Percentiles rank a stretch among this genome's conserved stretches.
Conservation (phyloP, 2,888 invertebrate species). For the Platynereis dumerilii region DNA sequence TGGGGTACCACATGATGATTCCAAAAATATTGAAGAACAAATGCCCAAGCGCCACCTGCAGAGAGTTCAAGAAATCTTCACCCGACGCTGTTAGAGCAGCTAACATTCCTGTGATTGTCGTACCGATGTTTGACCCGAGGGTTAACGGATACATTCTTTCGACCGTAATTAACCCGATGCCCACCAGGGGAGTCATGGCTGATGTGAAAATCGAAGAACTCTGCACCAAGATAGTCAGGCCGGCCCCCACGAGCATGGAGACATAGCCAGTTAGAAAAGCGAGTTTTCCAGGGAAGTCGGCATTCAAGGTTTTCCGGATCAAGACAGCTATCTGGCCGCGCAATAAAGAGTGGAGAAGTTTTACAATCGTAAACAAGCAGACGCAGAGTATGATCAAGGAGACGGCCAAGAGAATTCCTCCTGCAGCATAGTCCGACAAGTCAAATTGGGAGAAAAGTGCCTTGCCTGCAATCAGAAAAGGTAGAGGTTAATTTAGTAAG, state of each 20-base stretch:
- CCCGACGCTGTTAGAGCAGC: constrained; percentile 47
- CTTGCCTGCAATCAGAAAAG: not conserved
- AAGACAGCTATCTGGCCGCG: constrained; percentile 47
- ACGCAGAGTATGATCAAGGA: constrained; percentile 64
- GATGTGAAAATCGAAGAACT: constrained; percentile 55
- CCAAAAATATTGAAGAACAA: constrained; percentile 68
- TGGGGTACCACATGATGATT: constrained; percentile 67
- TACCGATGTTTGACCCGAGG: constrained; percentile 53
- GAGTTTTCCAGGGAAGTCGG: constrained; percentile 52
- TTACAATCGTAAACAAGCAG: constrained; percentile 67
- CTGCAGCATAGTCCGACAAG: constrained; percentile 58
- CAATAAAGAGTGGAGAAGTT: constrained; percentile 61
- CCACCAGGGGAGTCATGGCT: constrained; percentile 52
- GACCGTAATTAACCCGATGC: constrained; percentile 46
- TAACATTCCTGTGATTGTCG: constrained; percentile 51
- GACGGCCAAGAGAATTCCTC: constrained; percentile 64
- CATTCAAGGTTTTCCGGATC: constrained; percentile 55
- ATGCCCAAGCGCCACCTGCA: constrained; percentile 67
- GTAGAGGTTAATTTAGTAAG: not conserved
- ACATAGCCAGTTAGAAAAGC: constrained; percentile 47
- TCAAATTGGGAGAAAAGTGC: not conserved
- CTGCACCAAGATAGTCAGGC: constrained; percentile 51
- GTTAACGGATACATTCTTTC: constrained; percentile 53
- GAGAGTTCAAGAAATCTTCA: constrained; percentile 24
- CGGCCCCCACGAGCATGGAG: constrained; percentile 49